Conservation (phyloP, 2,888 invertebrate species). For the Drosophila mayaguana region DNA sequence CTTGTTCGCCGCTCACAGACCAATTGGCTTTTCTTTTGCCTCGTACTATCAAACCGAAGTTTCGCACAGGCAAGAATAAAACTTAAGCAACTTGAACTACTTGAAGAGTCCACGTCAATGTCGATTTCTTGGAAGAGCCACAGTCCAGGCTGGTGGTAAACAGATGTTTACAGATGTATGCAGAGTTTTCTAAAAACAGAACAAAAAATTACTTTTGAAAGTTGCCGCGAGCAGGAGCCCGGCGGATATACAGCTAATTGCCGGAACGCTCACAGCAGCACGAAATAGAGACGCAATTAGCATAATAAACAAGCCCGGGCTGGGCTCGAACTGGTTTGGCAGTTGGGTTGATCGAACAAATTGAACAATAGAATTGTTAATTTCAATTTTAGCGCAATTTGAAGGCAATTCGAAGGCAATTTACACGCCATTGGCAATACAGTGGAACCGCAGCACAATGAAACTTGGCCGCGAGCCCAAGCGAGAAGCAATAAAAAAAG, state of each 20-base stretch:
- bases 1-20: too few species aligned
- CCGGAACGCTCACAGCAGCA: background rate
- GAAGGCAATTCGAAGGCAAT: conserved; percentile 59
- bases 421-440: conserved; percentile 40
- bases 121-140: background rate
- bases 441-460: conserved; percentile 10
- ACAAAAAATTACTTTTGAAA: background rate
- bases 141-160: background rate
- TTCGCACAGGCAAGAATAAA: background rate
- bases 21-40: background rate
- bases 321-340: background rate
- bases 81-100: background rate
- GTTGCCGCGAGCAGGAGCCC: background rate
- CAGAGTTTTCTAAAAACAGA: background rate
- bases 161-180: background rate
- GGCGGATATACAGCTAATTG: conserved; percentile 2
- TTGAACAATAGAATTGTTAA: conserved; percentile 58
- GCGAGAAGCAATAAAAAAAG: background rate
- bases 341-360: conserved; percentile 33
- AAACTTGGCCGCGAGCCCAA: background rate
- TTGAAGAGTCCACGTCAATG: background rate
- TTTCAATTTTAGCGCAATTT: conserved; percentile 65
- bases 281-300: conserved; percentile 44
- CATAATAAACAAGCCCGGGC: conserved; percentile 50
- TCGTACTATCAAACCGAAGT: background rate